These are phyloP conservation scores for Carduelis carduelis DNA, from an alignment of 2,797 vertebrate genomes.

Conservation along the genomic window DNA sequence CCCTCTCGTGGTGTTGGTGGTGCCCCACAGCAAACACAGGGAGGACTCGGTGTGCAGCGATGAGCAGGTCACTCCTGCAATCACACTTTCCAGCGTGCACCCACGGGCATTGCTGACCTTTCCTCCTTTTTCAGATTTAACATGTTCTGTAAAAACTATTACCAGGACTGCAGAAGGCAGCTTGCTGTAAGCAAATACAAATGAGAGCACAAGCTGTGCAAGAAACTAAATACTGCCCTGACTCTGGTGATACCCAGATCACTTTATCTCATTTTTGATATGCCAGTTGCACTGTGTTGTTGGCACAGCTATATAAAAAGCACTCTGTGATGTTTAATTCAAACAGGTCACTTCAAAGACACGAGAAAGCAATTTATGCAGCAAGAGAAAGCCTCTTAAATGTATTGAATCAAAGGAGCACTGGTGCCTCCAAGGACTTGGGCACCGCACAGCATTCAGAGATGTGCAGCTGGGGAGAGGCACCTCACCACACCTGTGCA, in stretches of 20 bases:
- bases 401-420: neutral
- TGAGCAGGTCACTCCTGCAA: rapidly evolving
- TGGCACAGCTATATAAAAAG: neutral
- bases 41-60: rapidly evolving
- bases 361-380: neutral
- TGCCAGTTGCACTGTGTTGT: neutral
- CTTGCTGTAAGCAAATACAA: neutral
- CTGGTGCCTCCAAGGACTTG: neutral
- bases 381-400: neutral
- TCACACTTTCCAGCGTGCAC: rapidly evolving
- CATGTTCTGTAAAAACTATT: neutral
- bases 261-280: neutral
- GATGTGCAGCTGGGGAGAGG: neutral
- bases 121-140: neutral
- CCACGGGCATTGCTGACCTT: rapidly evolving
- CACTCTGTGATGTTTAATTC: neutral
- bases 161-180: neutral
- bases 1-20: neutral
- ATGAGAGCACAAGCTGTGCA: neutral
- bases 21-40: neutral
- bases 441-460: neutral
- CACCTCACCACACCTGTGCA: rapidly evolving
- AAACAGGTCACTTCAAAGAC: neutral
- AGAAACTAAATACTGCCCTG: neutral
- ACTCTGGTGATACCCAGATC: neutral